These are phyloP conservation scores for Megaceryle alcyon DNA, from an alignment of 2,797 vertebrate species.

Conservation along the genomic window DNA sequence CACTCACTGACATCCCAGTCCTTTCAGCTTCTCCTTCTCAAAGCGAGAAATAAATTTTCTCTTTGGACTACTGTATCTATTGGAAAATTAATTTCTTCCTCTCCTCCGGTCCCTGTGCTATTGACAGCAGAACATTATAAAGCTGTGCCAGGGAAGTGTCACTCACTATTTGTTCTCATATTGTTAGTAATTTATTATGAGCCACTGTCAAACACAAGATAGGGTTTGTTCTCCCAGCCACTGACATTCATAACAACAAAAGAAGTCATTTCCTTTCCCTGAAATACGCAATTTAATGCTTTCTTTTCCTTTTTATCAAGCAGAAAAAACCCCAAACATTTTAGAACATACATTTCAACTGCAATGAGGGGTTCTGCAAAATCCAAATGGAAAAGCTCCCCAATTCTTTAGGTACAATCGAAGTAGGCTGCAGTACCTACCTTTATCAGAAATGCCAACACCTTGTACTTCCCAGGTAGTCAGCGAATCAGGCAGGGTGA, in stretches of 20 bases:
- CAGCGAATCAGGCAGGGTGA: slow-evolving; percentile 88
- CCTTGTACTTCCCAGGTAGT: slow-evolving; percentile 93
- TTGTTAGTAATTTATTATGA: not conserved
- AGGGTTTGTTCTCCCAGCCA: not conserved
- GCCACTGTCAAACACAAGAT: not conserved
- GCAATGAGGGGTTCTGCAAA: not conserved
- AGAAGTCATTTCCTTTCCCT: not conserved
- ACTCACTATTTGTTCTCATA: not conserved
- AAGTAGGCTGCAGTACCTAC: slow-evolving; percentile 66
- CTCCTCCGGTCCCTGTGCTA: not conserved
- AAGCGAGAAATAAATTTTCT: not conserved
- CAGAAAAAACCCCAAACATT: not conserved
- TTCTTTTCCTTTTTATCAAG: not conserved
- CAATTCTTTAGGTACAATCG: not conserved
- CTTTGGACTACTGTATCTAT: not conserved
- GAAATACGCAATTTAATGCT: not conserved
- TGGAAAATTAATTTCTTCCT: not conserved
- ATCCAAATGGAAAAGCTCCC: not conserved
- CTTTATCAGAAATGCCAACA: slow-evolving; percentile 86
- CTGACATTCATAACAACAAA: not conserved
- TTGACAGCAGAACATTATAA: not conserved
- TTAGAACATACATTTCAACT: not conserved
- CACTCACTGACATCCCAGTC: not conserved
- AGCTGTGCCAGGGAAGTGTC: not conserved
- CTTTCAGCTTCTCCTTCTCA: not conserved